Evolutionary conservation across 2,888 invertebrate genomes (phyloP), one percentile per base, ranked within the genome.

Genomic region (Eupithecia centaureata): DNA sequence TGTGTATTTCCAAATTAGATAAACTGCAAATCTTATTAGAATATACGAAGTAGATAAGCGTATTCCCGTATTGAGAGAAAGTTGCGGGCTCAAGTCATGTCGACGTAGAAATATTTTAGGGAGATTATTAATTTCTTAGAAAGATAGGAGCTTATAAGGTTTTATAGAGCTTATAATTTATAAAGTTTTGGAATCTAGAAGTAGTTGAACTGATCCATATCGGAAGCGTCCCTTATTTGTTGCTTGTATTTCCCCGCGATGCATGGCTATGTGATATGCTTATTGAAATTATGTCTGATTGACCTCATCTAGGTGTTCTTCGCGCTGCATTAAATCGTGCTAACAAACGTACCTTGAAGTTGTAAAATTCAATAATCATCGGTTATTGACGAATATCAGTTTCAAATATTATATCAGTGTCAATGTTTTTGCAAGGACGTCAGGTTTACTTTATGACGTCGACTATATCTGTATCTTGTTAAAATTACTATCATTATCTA

Each of bases 401-500:
- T 18, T 28, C n/a, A 28, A 56, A 30, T 30, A 28, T 5, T 51
- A 18, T 57, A 22, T n/a, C 57, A 57, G 18, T 57, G 57, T 57
- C 18, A 57, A 57, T 30, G 30, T 30, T 33, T 52, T 30, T 22
- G 18, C 57, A 57, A 57, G 57, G 32, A 57, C 32, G 32, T 18
- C 5, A 32, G 32, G 28, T 32, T 18, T 10, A 28, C 32, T 22
- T 32, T 32, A 54, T 56, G 56, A 56, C 56, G 56, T 56, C 18
- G 10, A 10, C n/a, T 8, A 18, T 30, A 4, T n/a, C 12, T 10
- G 22, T 30, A 12, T 18, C 57, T 33, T 32, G 32, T 57, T 57
- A 5, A 57, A 57, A 57, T 57, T 60, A 52, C 59, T 65, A 51
- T 52, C 27, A 51, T 57, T 57, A 57, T 57, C 32, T 33, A 57